A percentile compares a stretch with the other conserved stretches of the same genome.
Evolutionary conservation across 2,113 vertebrate genomes (phyloP).

Genomic region (Megaleporinus macrocephalus): DNA sequence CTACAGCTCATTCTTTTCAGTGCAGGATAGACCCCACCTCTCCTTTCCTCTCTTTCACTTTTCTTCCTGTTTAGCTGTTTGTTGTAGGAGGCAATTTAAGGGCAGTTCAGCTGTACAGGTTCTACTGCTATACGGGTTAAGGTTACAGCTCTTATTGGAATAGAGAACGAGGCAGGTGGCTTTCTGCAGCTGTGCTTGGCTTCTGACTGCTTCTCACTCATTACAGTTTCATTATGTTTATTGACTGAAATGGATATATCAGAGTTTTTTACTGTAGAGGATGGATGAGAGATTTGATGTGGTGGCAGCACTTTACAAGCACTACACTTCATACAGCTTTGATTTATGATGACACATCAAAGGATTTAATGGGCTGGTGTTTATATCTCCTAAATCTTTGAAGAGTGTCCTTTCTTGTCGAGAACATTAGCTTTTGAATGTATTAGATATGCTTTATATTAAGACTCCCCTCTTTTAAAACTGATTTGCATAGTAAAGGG

Average conservation of each 20-base stretch:
- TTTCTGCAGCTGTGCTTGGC: background rate
- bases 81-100: constrained; percentile 35
- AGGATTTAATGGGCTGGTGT: background rate
- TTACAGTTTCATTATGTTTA: background rate
- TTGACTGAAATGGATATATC: no score
- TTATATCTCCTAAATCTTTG: background rate
- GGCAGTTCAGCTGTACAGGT: constrained; percentile 10
- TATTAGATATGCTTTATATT: no score
- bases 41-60: constrained; percentile 54
- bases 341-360: background rate
- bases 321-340: constrained; percentile 4
- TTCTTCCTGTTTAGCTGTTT: constrained; percentile 59
- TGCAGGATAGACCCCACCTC: constrained; percentile 43
- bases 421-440: no score
- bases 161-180: background rate
- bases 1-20: constrained; percentile 1
- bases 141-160: constrained; percentile 17
- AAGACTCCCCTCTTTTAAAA: no score
- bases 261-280: background rate
- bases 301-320: background rate
- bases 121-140: background rate
- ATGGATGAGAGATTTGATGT: background rate
- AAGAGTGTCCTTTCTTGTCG: background rate
- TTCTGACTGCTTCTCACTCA: constrained; percentile 8
- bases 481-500: no score